Percentiles rank a stretch among this genome's conserved stretches.
phyloP scores from a whole-genome alignment of 2,888 invertebrate species.

The Meta bourneti region DNA sequence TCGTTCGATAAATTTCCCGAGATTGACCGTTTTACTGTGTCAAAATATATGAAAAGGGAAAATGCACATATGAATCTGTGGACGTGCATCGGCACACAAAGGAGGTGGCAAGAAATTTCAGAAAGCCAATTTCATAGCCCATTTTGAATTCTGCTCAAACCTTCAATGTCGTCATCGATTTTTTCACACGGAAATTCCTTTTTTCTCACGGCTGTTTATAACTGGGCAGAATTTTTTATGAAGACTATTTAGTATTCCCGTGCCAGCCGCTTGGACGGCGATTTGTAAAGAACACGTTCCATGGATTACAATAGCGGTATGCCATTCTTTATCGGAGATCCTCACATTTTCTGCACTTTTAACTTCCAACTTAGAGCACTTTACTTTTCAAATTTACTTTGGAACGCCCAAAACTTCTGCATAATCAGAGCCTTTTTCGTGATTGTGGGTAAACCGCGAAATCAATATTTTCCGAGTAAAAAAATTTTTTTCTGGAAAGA shows the following conservation, averaged over 20 bases:
- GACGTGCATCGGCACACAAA: conserved; percentile 14
- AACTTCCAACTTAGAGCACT: neutral
- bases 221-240: conserved; percentile 11
- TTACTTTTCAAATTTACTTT: neutral
- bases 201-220: conserved; percentile 29
- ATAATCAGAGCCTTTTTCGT: neutral
- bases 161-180: conserved; percentile 42
- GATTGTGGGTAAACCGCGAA: neutral
- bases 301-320: conserved; percentile 26
- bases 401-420: neutral
- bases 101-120: conserved; percentile 15
- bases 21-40: conserved; percentile 33
- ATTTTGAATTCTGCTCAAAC: conserved; percentile 51
- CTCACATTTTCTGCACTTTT: conserved; percentile 23
- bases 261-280: conserved; percentile 3
- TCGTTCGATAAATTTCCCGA: conserved; percentile 27
- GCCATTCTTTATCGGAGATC: neutral
- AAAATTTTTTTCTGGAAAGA: neutral
- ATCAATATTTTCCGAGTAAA: neutral
- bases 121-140: conserved; percentile 29
- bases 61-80: conserved; percentile 28
- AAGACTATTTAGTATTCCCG: conserved; percentile 46
- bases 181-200: neutral
- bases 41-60: conserved; percentile 11
- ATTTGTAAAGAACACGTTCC: conserved; percentile 44